These are phyloP conservation scores for Scopus umbretta DNA, from an alignment of 2,113 vertebrate species.

Conservation along the genomic window DNA sequence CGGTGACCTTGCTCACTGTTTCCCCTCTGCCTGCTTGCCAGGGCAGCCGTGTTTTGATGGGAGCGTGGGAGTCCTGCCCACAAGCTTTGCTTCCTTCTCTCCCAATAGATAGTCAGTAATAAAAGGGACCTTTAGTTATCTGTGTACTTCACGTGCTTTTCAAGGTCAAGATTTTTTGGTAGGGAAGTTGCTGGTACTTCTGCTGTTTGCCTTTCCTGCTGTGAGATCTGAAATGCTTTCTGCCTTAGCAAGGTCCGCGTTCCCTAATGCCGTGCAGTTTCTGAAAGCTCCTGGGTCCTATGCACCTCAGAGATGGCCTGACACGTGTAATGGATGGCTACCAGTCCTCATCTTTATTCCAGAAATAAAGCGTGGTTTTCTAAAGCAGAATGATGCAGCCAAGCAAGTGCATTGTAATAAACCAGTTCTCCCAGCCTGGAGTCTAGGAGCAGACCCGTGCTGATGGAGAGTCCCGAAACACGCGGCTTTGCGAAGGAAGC, in stretches of 20 bases:
- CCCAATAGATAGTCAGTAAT: accelerated
- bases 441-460: background rate
- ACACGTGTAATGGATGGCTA: background rate
- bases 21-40: background rate
- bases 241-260: accelerated
- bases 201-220: background rate
- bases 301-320: background rate
- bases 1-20: background rate
- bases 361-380: background rate
- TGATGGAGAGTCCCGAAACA: background rate
- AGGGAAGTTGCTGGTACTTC: background rate
- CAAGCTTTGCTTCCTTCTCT: background rate
- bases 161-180: background rate
- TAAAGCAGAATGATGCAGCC: background rate
- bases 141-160: background rate
- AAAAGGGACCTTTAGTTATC: background rate
- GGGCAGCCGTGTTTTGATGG: background rate
- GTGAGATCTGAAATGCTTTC: background rate
- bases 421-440: background rate
- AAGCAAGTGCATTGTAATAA: background rate
- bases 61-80: background rate
- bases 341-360: background rate
- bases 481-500: background rate
- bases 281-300: background rate
- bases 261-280: background rate